Evolutionary conservation across 1,140 invertebrate genomes (phyloP).

Genomic region (Plutomurus gul): DNA sequence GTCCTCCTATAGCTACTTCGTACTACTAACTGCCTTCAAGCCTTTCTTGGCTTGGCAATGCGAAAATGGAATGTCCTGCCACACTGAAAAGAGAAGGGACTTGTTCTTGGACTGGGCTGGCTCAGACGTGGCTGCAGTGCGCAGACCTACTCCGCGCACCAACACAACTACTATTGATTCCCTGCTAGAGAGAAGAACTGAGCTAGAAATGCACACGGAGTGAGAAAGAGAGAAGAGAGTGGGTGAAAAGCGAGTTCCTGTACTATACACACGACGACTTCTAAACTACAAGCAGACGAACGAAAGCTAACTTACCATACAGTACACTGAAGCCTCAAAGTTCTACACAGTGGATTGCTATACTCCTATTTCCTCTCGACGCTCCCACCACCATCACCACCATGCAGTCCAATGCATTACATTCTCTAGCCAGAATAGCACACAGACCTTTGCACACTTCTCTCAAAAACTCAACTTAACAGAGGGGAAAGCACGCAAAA

Average conservation of each 20-base stretch:
- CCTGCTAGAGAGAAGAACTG: slow-evolving; percentile 22
- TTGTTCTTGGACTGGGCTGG: slow-evolving; percentile 1
- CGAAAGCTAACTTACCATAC: neutral
- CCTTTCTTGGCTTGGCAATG: slow-evolving; percentile 9
- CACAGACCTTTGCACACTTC: neutral
- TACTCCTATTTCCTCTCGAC: neutral
- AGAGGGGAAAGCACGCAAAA: neutral
- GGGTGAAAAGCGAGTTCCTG: no score
- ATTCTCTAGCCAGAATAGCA: neutral
- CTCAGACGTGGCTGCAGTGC: slow-evolving; percentile 14
- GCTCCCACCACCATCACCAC: no score
- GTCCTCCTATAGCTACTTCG: slow-evolving; percentile 13
- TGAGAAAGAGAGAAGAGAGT: neutral
- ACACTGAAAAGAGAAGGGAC: slow-evolving; percentile 3
- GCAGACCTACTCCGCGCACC: slow-evolving; percentile 14
- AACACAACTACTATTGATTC: slow-evolving; percentile 29
- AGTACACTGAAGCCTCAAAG: neutral
- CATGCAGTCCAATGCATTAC: neutral
- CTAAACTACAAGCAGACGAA: neutral
- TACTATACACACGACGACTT: neutral
- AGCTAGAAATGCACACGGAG: slow-evolving; percentile 12
- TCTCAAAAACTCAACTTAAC: neutral
- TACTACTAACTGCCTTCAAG: slow-evolving; percentile 23
- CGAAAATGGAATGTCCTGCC: slow-evolving; percentile 25
- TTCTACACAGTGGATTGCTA: neutral